Evolutionary conservation across 2,797 vertebrate genomes (phyloP), one percentile per base, ranked within the genome.

Genomic region (Sebastes iracundus): DNA sequence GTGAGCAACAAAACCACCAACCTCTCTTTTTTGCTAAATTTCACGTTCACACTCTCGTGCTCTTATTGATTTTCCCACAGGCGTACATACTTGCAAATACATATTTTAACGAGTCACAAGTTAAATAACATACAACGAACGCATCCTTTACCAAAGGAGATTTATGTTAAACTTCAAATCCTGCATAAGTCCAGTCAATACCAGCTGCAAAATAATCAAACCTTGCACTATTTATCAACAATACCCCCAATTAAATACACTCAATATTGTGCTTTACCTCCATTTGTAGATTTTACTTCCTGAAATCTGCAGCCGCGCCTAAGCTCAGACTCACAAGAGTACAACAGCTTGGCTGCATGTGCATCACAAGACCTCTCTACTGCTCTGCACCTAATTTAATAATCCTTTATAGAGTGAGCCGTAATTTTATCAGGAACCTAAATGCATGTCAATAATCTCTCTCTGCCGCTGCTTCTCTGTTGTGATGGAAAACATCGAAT

Each of bases 231-330:
- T 28, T 3, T 11, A 55, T 7, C 22, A 33, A 18, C 33, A 16
- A 5, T 1, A 5, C 14, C 2, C 4, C 7, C 9, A 22, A 6
- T 2, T 9, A 67, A 32, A 81, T 77, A 61, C 7, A 27, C 7
- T 4, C 2, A 70, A 83, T 35, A 33, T 71, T 83, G 49, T 6
- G 53, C 61, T 88, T 94, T 92, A 93, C 90, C 90, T 94, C 91
- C 90, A 93, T 93, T 88, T 91, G 87, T 81, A 88, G 88, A 72
- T 62, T 65, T 82, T 23, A 93, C 93, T 94, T 94, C 94, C 94
- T 95, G 89, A 94, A 93, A 93, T 83, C 75, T 90, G 88, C 82
- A 93, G 93, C 93, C 87, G 87, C 89, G 76, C 88, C 92, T 94
- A 52, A 88, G 60, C 90, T 82, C 79, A 55, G 84, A 80, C 79